Conservation (phyloP, 2,888 invertebrate genomes). For the Drosophila limbata region DNA sequence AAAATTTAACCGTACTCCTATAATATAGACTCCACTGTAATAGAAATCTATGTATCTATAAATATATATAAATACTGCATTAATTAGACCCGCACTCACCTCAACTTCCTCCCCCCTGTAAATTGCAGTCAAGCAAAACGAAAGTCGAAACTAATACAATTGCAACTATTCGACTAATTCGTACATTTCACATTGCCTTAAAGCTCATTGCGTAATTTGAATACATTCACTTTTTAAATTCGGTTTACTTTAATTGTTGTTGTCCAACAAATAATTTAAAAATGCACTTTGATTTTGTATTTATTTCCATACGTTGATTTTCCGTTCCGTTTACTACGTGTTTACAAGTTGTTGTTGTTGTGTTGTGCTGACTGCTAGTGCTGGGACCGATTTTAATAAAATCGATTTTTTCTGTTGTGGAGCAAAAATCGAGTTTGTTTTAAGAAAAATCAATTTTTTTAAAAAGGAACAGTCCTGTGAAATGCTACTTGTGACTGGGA, state of each 20-base stretch:
- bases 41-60: constrained; percentile 21
- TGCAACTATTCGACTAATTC: constrained; percentile 18
- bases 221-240: constrained; percentile 25
- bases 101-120: constrained; percentile 37
- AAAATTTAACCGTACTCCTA: neutral
- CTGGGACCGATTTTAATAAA: too few species aligned
- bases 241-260: constrained; percentile 6
- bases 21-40: neutral
- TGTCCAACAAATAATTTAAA: constrained; percentile 2
- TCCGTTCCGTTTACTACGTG: constrained; percentile 50
- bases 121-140: constrained; percentile 48
- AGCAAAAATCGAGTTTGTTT: too few species aligned
- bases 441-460: too few species aligned
- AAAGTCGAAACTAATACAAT: constrained; percentile 32
- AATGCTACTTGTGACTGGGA: too few species aligned
- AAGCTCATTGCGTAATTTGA: neutral
- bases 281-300: constrained; percentile 13
- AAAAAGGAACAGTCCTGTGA: too few species aligned
- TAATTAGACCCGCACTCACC: constrained; percentile 48
- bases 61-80: constrained; percentile 43
- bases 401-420: too few species aligned
- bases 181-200: constrained; percentile 17
- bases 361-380: too few species aligned
- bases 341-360: constrained; percentile 56
- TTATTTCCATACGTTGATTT: constrained; percentile 25